phyloP scores from a whole-genome alignment of 1,140 invertebrate species.

The Drosophila mojavensis region DNA sequence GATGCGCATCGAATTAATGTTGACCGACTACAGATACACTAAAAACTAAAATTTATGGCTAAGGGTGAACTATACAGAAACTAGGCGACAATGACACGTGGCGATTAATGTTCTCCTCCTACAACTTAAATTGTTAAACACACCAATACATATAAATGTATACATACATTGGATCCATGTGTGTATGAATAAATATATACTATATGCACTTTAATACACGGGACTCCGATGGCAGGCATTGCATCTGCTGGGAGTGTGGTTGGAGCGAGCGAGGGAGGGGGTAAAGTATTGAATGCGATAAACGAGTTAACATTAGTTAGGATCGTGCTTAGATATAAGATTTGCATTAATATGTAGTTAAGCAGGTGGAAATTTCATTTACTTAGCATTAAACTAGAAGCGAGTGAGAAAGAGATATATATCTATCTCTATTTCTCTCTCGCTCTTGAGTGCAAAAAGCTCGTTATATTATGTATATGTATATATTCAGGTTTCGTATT shows the following conservation, averaged over 20 bases:
- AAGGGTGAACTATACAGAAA: slow-evolving; percentile 48
- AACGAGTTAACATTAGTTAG: slow-evolving; percentile 46
- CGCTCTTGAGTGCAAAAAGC: neutral
- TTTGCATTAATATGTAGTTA: slow-evolving; percentile 57
- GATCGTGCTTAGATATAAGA: slow-evolving; percentile 48
- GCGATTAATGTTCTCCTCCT: slow-evolving; percentile 46
- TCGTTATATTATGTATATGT: slow-evolving; percentile 20
- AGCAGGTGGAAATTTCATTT: slow-evolving; percentile 77
- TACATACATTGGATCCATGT: neutral
- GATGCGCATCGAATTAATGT: slow-evolving; percentile 16
- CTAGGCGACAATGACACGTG: slow-evolving; percentile 52
- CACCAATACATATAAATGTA: slow-evolving; percentile 6
- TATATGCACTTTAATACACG: slow-evolving; percentile 51
- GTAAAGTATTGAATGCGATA: slow-evolving; percentile 1
- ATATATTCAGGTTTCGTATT: slow-evolving; percentile 42
- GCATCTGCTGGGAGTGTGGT: neutral
- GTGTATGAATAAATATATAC: slow-evolving; percentile 22
- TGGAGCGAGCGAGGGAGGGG: neutral
- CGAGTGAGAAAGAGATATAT: neutral
- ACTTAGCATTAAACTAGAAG: slow-evolving; percentile 52
- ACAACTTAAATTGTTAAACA: slow-evolving; percentile 42
- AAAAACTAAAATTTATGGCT: slow-evolving; percentile 39
- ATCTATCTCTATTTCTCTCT: neutral
- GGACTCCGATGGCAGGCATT: neutral
- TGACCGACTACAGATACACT: slow-evolving; percentile 28